Evolutionary conservation across 1,140 invertebrate genomes (phyloP).

Genomic region (Aphelinus atriplicis): DNA sequence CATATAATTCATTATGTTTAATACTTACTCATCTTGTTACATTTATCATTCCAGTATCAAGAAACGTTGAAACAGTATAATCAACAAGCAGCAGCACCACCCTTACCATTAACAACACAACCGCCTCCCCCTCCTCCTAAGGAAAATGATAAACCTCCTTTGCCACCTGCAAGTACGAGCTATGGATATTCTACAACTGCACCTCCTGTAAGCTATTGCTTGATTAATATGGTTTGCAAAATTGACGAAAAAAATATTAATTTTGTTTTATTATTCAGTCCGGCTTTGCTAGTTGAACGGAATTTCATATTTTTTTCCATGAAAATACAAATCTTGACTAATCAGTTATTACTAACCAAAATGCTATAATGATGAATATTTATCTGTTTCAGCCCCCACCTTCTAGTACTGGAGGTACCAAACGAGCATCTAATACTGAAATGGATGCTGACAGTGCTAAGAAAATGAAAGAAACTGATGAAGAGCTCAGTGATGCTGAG

Average conservation of each 20-base stretch:
- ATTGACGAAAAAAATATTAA: too few relatives aligned
- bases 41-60: constrained; percentile 66
- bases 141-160: constrained; percentile 56
- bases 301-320: too few relatives aligned
- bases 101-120: constrained; percentile 54
- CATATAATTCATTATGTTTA: constrained; percentile 11
- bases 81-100: constrained; percentile 48
- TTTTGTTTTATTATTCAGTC: too few relatives aligned
- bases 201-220: constrained; percentile 48
- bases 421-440: constrained; percentile 47
- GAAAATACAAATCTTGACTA: too few relatives aligned
- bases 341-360: too few relatives aligned
- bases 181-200: constrained; percentile 53
- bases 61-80: constrained; percentile 68
- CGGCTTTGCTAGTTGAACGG: too few relatives aligned
- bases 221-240: too few relatives aligned
- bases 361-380: too few relatives aligned
- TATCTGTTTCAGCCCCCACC: constrained; percentile 19
- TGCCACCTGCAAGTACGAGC: constrained; percentile 52
- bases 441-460: constrained; percentile 58
- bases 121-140: constrained; percentile 61
- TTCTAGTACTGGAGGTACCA: constrained; percentile 38
- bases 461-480: constrained; percentile 58
- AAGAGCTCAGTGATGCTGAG: constrained; percentile 75
- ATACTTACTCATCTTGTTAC: too few relatives aligned